Conservation (phyloP, 2,888 invertebrate genomes). For the Herminia tarsipennalis region DNA sequence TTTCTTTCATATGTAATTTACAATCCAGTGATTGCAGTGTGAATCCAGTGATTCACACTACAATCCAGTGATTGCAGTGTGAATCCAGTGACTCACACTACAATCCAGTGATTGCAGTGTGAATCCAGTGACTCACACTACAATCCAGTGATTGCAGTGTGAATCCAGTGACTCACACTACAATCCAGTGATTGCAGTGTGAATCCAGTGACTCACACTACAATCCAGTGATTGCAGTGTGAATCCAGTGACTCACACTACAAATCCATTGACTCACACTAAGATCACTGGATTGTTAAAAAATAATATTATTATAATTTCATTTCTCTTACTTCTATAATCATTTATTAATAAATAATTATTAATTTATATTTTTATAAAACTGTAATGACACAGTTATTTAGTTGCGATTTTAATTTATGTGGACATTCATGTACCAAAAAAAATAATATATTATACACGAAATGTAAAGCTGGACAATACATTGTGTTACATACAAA, state of each 20-base stretch:
- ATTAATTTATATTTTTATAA: slow-evolving; percentile 2
- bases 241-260: neutral
- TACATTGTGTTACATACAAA: slow-evolving; percentile 53
- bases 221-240: no score
- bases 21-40: neutral
- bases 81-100: neutral
- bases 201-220: neutral
- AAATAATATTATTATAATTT: neutral
- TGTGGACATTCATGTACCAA: slow-evolving; percentile 78
- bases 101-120: neutral
- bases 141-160: neutral
- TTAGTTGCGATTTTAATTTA: slow-evolving; percentile 63
- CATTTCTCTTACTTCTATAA: neutral
- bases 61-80: neutral
- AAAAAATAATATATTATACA: slow-evolving; percentile 62
- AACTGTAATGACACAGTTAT: slow-evolving; percentile 62
- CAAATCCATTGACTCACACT: neutral
- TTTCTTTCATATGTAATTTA: neutral
- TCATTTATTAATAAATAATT: no score
- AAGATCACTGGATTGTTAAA: neutral
- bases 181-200: neutral
- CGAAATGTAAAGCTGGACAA: slow-evolving; percentile 57
- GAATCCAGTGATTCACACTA: neutral
- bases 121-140: neutral
- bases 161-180: neutral